These are phyloP conservation scores for Trinorchestia longiramus DNA, from an alignment of 1,140 invertebrate genomes.

Conservation along the genomic window DNA sequence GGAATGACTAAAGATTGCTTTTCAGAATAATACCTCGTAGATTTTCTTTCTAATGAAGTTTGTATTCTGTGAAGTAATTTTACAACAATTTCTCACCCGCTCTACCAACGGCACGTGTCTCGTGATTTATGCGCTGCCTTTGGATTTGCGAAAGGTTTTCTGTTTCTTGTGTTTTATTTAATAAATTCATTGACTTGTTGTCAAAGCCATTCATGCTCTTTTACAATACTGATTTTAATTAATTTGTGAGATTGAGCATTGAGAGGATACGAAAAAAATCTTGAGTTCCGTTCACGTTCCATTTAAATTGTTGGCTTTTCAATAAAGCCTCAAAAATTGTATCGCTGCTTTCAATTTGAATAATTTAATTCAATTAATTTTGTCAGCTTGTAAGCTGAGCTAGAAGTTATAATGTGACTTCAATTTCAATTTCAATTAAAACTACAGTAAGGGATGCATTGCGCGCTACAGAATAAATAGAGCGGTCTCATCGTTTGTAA, in stretches of 20 bases:
- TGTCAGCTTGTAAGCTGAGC: background rate
- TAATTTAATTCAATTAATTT: background rate
- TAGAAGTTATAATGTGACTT: background rate
- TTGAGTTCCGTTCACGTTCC: background rate
- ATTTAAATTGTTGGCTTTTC: background rate
- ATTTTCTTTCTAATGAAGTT: background rate
- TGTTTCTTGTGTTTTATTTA: background rate
- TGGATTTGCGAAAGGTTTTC: background rate
- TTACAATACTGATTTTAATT: background rate
- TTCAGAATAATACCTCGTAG: background rate
- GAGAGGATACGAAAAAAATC: background rate
- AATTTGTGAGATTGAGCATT: background rate
- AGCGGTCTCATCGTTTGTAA: background rate
- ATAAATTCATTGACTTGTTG: background rate
- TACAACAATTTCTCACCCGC: background rate
- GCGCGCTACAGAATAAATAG: background rate
- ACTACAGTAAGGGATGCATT: background rate
- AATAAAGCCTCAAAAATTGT: background rate
- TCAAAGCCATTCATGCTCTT: background rate
- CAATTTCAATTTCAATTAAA: background rate
- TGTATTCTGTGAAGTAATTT: no score
- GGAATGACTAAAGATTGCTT: background rate
- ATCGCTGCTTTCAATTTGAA: background rate
- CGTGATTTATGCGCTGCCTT: background rate
- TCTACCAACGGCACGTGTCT: background rate